A percentile compares a stretch with the other conserved stretches of the same genome.
Evolutionary conservation across 2,888 invertebrate species (phyloP).

Genomic region (Cephus sareptanus): DNA sequence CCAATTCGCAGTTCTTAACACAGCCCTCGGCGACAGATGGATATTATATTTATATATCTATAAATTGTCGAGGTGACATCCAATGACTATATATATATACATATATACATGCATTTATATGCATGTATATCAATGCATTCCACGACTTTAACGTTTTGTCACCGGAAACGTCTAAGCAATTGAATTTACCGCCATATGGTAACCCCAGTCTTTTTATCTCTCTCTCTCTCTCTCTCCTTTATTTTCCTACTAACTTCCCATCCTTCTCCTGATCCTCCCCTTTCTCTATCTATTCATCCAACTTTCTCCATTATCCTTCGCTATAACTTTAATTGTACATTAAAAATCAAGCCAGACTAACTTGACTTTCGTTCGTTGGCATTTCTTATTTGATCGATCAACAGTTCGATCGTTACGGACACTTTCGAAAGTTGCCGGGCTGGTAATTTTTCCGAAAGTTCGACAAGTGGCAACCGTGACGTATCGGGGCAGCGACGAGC

Average conservation of each 20-base stretch:
- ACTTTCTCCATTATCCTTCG: background rate
- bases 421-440: conserved; percentile 50
- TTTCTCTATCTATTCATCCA: background rate
- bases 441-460: conserved; percentile 38
- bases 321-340: background rate
- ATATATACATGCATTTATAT: conserved; percentile 24
- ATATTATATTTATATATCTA: conserved; percentile 21
- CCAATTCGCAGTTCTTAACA: conserved; percentile 34
- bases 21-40: conserved; percentile 26
- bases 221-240: background rate
- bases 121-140: conserved; percentile 28
- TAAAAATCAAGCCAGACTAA: background rate
- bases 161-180: background rate
- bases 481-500: conserved; percentile 7
- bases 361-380: background rate
- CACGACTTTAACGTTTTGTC: conserved; percentile 23
- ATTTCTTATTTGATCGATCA: background rate
- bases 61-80: background rate
- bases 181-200: background rate
- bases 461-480: conserved; percentile 42
- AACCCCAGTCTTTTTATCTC: background rate
- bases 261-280: too few species aligned
- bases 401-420: conserved; percentile 9
- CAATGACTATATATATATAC: conserved; percentile 18
- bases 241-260: too few species aligned